Evolutionary conservation across 2,113 vertebrate species (phyloP).

Genomic region (Microtus pennsylvanicus): DNA sequence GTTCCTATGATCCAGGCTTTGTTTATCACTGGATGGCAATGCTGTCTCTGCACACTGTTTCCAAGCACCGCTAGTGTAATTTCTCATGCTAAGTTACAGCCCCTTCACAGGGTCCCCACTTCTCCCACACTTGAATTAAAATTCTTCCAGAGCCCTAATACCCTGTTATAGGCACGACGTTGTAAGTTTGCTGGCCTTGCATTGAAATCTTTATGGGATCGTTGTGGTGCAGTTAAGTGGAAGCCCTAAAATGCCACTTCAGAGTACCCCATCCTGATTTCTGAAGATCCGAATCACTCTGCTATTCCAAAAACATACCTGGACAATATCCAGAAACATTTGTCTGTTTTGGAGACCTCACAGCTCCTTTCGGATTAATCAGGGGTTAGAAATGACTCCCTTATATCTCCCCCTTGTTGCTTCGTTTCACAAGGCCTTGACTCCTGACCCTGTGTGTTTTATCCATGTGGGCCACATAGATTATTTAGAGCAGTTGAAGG

Average conservation of each 20-base stretch:
- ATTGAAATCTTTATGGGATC: constrained; percentile 69
- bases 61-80: background rate
- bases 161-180: constrained; percentile 29
- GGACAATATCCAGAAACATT: background rate
- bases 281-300: background rate
- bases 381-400: background rate
- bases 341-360: background rate
- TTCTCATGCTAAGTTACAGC: constrained; percentile 15
- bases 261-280: constrained; percentile 3
- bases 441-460: background rate
- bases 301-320: constrained; percentile 31
- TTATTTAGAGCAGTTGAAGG: background rate
- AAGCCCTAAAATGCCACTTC: constrained; percentile 72
- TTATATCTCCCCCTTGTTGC: background rate
- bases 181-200: constrained; percentile 51
- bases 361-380: background rate
- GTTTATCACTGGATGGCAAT: background rate
- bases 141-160: constrained; percentile 57
- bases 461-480: background rate
- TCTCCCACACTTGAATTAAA: constrained; percentile 40
- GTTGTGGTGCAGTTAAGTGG: constrained; percentile 61
- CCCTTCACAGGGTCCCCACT: constrained; percentile 27
- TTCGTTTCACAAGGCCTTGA: background rate
- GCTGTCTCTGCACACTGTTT: constrained; percentile 22
- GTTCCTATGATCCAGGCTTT: background rate